Evolutionary conservation across 64 coral and sea anemone genomes (phyloP).

Genomic region (Cladopsammia gracilis): DNA sequence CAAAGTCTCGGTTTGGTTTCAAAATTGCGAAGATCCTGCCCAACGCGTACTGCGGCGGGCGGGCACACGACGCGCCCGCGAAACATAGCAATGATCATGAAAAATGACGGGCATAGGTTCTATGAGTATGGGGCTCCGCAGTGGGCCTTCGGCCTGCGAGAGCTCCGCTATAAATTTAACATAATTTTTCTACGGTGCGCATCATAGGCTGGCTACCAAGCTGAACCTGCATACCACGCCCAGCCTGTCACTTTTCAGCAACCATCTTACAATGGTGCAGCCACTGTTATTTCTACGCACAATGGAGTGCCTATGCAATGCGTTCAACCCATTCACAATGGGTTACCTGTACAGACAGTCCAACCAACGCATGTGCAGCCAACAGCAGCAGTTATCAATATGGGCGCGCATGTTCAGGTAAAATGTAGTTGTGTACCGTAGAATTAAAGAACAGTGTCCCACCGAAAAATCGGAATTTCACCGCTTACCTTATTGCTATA

Average conservation of each 20-base stretch:
- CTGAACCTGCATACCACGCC: neutral
- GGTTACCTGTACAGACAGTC: neutral
- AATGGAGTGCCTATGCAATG: neutral
- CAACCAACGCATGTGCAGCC: neutral
- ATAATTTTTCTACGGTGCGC: neutral
- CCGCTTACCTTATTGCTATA: too few species aligned
- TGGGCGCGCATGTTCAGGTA: neutral
- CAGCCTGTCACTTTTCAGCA: neutral
- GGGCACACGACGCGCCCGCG: too few species aligned
- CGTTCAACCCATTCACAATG: neutral
- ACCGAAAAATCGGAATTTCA: too few species aligned
- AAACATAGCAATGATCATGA: too few species aligned
- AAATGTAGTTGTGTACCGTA: neutral
- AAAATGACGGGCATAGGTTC: too few species aligned
- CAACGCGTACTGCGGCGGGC: too few species aligned
- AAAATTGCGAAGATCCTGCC: too few species aligned
- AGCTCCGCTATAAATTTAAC: too few species aligned
- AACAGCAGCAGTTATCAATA: neutral
- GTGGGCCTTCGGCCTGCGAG: too few species aligned
- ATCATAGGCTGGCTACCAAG: slow-evolving; percentile 3
- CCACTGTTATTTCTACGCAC: neutral
- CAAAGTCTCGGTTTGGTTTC: too few species aligned
- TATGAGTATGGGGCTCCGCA: too few species aligned
- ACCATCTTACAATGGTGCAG: neutral
- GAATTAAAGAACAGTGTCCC: too few species aligned